Evolutionary conservation across 2,797 vertebrate genomes (phyloP), one percentile per base, ranked within the genome.

Genomic region (Morus bassanus): DNA sequence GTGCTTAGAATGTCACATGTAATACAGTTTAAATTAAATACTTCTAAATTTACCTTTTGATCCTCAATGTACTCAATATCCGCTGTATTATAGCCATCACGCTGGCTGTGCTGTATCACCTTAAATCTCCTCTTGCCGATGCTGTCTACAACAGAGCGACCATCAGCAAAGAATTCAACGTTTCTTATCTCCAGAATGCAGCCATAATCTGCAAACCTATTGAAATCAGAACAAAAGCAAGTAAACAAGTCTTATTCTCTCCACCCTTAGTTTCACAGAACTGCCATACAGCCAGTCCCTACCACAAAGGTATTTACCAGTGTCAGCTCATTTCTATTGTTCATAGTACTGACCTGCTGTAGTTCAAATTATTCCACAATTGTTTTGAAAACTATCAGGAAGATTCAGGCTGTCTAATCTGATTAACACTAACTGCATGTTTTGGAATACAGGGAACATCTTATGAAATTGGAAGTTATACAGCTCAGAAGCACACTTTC

Each of bases 1-100:
- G 6, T 45, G n/a, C 48, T 89, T 48, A 23, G 27, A 79, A 85
- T 74, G 70, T 85, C 48, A 57, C 16, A 59, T 2, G 12, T 24
- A 50, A 50, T 46, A 61, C 0, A 3, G 27, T 30, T 88, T 17
- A 77, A 63, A 67, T 17, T 1, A 61, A 91, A 4, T 35, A 37
- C 28, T 89, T 70, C 54, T 64, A 48, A 57, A 51, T 91, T 88
- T 91, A 98, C 98, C 97, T 98, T 98, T 78, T 98, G 96, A 95
- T 98, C 98, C 93, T 98, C 98, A 45, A 98, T 98, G 85, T 98
- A 98, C 90, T 98, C 98, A 23, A 98, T 98, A 74, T 98, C 98
- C 0, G 98, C 98, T 31, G 98, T 98, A 53, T 98, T 98, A 89
- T 98, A 98, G 51, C 98, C 98, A 83, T 98, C 98, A 10, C 98